A percentile compares a stretch with the other conserved stretches of the same genome.
Evolutionary conservation across 2,888 invertebrate species (phyloP).

Genomic region (Antheraea assamensis): DNA sequence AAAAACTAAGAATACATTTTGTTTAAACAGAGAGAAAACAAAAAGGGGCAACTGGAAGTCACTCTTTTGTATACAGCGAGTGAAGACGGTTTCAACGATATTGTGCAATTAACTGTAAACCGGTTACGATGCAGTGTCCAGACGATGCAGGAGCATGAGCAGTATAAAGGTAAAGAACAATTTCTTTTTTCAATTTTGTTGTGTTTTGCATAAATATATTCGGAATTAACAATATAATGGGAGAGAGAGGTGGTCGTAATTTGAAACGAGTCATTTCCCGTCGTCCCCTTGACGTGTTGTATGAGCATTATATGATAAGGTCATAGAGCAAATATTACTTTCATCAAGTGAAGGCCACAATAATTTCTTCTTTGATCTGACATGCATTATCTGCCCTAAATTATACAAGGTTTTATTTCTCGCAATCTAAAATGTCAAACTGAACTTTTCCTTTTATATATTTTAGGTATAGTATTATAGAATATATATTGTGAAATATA

Average conservation of each 20-base stretch:
- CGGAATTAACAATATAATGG: too few species aligned
- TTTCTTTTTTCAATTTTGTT: too few species aligned
- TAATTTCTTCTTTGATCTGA: neutral
- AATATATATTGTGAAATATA: neutral
- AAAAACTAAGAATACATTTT: neutral
- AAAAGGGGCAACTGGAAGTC: constrained; percentile 86
- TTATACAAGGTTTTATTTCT: neutral
- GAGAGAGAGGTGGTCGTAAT: too few species aligned
- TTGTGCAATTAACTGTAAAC: constrained; percentile 83
- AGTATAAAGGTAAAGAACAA: constrained; percentile 84
- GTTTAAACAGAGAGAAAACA: constrained; percentile 83
- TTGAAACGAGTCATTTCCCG: too few species aligned
- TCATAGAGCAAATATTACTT: constrained; percentile 13
- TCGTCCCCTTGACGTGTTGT: too few species aligned
- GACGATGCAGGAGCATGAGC: constrained; percentile 88
- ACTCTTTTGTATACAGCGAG: constrained; percentile 84
- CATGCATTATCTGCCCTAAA: neutral
- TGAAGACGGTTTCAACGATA: constrained; percentile 85
- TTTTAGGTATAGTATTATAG: neutral
- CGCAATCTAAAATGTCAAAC: too few species aligned
- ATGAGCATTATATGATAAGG: too few species aligned
- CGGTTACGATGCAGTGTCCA: constrained; percentile 85
- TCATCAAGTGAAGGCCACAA: neutral
- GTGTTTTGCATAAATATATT: too few species aligned
- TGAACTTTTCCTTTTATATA: neutral